Conservation (phyloP, 2,797 vertebrate genomes). For the Gymnoscopelus braueri region DNA sequence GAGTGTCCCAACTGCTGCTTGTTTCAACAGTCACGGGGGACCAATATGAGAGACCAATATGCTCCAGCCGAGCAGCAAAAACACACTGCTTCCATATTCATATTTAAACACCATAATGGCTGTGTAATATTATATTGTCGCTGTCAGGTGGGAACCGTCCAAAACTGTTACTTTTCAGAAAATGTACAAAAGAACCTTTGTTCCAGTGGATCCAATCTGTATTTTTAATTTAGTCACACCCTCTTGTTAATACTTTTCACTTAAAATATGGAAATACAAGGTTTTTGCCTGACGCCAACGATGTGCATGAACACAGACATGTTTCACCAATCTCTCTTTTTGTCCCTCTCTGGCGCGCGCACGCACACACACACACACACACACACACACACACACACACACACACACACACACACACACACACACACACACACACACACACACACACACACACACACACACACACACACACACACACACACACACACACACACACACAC, state of each 20-base stretch:
- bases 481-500: slow-evolving; percentile 1
- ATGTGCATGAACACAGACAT: no score
- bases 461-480: background rate
- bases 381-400: slow-evolving; percentile 15
- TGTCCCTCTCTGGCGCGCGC: no score
- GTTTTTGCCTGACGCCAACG: no score
- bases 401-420: background rate
- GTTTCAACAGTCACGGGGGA: slow-evolving; percentile 2
- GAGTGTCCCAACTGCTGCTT: slow-evolving; percentile 22
- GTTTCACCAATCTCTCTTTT: no score
- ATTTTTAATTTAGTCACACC: no score
- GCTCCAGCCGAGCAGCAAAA: slow-evolving; percentile 36
- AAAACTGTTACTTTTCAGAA: no score
- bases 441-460: slow-evolving; percentile 7
- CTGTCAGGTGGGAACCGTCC: no score
- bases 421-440: slow-evolving; percentile 19
- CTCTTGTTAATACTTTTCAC: no score
- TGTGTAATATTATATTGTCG: background rate
- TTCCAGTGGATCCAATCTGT: no score
- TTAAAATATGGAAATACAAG: no score
- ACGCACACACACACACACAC: slow-evolving; percentile 16
- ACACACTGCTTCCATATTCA: slow-evolving; percentile 36
- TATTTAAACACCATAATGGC: slow-evolving; percentile 16
- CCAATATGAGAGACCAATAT: no score
- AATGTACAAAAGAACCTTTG: no score